Conservation (phyloP, 2,797 vertebrate genomes). For the Mycteria americana region DNA sequence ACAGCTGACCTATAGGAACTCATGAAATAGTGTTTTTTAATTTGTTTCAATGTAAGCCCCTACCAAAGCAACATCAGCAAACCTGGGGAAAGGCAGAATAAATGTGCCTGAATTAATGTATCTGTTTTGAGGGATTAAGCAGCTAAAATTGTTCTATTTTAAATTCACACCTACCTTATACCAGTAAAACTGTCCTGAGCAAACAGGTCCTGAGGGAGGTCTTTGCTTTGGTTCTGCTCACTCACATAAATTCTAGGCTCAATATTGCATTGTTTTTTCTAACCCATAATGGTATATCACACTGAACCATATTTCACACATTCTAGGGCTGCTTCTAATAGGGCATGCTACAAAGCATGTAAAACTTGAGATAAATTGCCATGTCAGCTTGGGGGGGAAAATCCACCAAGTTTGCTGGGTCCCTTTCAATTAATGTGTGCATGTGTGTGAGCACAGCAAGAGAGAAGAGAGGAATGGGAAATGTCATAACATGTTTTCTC, state of each 20-base stretch:
- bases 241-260: background rate
- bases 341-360: background rate
- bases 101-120: background rate
- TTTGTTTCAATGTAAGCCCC: background rate
- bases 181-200: background rate
- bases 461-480: background rate
- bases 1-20: background rate
- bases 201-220: background rate
- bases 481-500: background rate
- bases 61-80: background rate
- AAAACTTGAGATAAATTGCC: background rate
- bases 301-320: background rate
- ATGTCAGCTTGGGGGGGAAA: background rate
- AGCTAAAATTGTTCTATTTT: background rate
- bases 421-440: background rate
- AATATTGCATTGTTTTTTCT: background rate
- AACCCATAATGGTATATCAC: background rate
- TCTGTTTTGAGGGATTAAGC: background rate
- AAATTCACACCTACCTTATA: background rate
- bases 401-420: background rate
- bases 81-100: background rate
- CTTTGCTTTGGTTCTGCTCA: background rate
- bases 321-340: background rate
- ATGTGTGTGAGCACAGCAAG: background rate
- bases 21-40: accelerated